Base-by-base conservation (phyloP, 2,113 vertebrate species). In the Entelurus aequoreus region DNA sequence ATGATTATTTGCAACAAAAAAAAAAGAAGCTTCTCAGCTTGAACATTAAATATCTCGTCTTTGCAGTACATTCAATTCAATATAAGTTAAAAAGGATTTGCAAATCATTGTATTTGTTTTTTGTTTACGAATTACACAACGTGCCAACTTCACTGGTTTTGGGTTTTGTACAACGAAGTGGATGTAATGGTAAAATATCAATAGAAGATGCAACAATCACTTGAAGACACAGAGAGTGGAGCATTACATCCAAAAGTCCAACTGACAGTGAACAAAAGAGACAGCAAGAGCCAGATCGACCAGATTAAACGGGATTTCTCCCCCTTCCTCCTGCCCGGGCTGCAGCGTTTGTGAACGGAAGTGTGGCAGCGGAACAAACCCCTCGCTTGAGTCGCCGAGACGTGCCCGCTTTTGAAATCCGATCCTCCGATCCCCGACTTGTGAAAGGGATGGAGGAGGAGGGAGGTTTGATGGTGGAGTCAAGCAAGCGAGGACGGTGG, bases 321-420 rank as follows among this genome's bases (percentile, higher is more conserved):
- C 84, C 76, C 74, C 72, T 83, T 76, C 73, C 73, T 66, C 63
- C 72, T 77, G 66, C 76, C 75, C 62, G 67, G 60, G 69, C 68
- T 52, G 46, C 51, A 75, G 81, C 82, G 76, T 87, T 87, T 79
- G 77, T 76, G 82, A 88, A 77, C 83, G 87, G 86, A 90, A 90
- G 88, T 88, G 86, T 88, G 85, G 84, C 82, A 72, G 77, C 65
- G 77, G 86, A 90, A 91, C 86, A 91, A 89, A 87, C 86, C 83
- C 84, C 82, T 87, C 80, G 82, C 85, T 90, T 90, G 84, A 87
- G 74, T 86, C 77, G 64, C 71, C 6, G 76, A 80, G 84, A 90
- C 85, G 89, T 91, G 89, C 74, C 12, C 51, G 3, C 87, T 78
- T 84, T 91, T 84, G 76, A 88, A 90, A 91, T 89, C 8, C 54